Conservation (phyloP, 2,797 vertebrate species). For the Oryzias sinensis region DNA sequence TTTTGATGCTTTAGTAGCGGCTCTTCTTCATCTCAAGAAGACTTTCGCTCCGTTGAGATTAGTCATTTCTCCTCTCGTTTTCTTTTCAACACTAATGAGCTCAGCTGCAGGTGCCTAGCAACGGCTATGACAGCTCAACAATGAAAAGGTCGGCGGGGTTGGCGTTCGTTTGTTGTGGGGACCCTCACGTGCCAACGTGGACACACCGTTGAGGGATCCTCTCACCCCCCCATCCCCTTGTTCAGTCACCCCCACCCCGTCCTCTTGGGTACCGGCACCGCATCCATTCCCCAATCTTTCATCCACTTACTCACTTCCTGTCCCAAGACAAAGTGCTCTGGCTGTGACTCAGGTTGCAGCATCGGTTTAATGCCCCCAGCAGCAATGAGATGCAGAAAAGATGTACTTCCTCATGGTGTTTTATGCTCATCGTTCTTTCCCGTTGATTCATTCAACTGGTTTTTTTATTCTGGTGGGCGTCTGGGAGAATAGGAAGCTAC, state of each 20-base stretch:
- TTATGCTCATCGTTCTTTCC: constrained; percentile 49
- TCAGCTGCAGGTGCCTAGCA: constrained; percentile 64
- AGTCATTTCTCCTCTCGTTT: constrained; percentile 39
- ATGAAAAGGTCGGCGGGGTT: constrained; percentile 54
- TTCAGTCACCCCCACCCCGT: background rate
- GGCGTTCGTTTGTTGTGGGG: constrained; percentile 50
- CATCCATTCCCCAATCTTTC: constrained; percentile 42
- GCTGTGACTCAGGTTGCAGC: constrained; percentile 43
- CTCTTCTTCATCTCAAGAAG: background rate
- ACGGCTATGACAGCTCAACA: constrained; percentile 58
- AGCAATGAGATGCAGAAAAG: constrained; percentile 40
- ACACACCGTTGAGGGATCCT: constrained; percentile 27
- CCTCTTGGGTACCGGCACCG: background rate
- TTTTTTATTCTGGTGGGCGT: constrained; percentile 62
- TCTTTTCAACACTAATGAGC: constrained; percentile 68
- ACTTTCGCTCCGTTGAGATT: constrained; percentile 10
- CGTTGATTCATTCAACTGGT: constrained; percentile 61
- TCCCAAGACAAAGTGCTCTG: constrained; percentile 35
- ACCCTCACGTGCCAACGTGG: constrained; percentile 56
- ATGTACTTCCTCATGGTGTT: constrained; percentile 20
- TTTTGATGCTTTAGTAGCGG: too few species aligned
- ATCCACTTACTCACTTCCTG: constrained; percentile 48
- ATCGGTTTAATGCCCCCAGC: constrained; percentile 25
- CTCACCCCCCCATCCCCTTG: constrained; percentile 10
- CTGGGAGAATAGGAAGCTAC: constrained; percentile 55